Evolutionary conservation across 2,888 invertebrate species (phyloP), one percentile per base, ranked within the genome.

Genomic region (Aphidoletes aphidimyza): DNA sequence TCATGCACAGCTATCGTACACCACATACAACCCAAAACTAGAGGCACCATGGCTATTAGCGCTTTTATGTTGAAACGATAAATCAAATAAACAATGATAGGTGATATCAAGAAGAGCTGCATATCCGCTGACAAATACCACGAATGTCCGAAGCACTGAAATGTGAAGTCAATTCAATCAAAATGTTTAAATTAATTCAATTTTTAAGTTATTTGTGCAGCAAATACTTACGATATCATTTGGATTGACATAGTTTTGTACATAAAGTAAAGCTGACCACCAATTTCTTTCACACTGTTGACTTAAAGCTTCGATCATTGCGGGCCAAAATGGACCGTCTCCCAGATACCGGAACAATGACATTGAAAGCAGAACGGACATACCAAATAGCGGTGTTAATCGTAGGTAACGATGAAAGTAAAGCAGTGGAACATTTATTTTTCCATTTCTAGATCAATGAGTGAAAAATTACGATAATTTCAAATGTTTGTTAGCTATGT

Each of bases 41-140:
- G n/a, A n/a, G n/a, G n/a, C n/a, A n/a, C n/a, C n/a, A n/a, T n/a
- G n/a, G n/a, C n/a, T n/a, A n/a, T n/a, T n/a, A n/a, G n/a, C n/a
- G n/a, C n/a, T 22, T 37, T 81, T 1, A 8, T 37, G 36, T 81
- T 81, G 36, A 36, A 78, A 19, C 17, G 14, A 37, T 81, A 84
- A 30, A 92, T 86, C 0, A 91, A 90, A 85, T 91, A 90, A 3
- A 93, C 88, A 85, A 93, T 88, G 1, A 92, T 86, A 0, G 92
- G 92, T 0, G 93, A 91, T 19, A 92, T 85, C 86, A 92, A 89
- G 87, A 91, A 92, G 59, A 93, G 87, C 87, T 93, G 93, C 86
- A 92, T 92, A 86, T 93, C 93, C 17, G 92, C 91, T 3, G 92
- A 91, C 69, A 93, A 87, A 86, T 92, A 93, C 93, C 93, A 93